These are phyloP conservation scores for Pseudochirops corinnae DNA, from an alignment of 2,797 vertebrate species.

Conservation along the genomic window DNA sequence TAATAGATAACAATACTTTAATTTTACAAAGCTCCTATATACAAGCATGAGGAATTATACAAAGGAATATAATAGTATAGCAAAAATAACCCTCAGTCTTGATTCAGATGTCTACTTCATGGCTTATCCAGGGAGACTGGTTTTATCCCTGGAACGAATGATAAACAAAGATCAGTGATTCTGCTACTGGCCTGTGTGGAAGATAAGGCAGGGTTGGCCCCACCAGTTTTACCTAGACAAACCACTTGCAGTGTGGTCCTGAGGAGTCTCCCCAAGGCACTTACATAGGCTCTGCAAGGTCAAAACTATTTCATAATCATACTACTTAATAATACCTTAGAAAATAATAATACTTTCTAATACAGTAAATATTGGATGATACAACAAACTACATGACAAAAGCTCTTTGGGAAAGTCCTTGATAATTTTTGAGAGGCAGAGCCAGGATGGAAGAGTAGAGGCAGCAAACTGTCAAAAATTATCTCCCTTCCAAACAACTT, in stretches of 20 bases:
- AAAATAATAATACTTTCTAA: no score
- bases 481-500: neutral
- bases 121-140: neutral
- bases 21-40: neutral
- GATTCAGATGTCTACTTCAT: neutral
- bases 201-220: neutral
- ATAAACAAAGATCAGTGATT: neutral
- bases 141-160: neutral
- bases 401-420: neutral
- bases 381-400: neutral
- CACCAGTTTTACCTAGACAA: neutral
- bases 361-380: neutral
- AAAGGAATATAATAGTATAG: neutral
- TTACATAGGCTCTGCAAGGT: neutral
- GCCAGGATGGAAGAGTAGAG: neutral
- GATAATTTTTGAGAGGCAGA: neutral
- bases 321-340: neutral
- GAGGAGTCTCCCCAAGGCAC: neutral
- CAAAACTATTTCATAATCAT: neutral
- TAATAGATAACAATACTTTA: neutral
- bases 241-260: neutral
- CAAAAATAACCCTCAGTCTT: neutral
- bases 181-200: neutral
- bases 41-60: neutral
- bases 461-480: neutral